Evolutionary conservation across 2,113 vertebrate genomes (phyloP).

Genomic region (Dermatemys mawii): DNA sequence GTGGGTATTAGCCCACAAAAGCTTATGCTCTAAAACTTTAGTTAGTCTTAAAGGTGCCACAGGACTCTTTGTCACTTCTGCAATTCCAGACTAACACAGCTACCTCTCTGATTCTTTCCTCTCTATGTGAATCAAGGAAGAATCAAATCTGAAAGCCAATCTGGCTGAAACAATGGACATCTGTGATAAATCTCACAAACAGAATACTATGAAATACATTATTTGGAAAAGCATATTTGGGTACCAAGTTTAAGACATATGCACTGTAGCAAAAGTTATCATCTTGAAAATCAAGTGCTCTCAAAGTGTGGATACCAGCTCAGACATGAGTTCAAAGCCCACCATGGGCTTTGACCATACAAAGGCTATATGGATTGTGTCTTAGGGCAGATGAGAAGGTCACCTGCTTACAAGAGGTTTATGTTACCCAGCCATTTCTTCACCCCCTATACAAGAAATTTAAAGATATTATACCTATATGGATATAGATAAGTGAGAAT

Average conservation of each 20-base stretch:
- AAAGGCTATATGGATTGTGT: background rate
- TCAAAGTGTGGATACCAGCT: background rate
- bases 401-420: background rate
- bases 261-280: background rate
- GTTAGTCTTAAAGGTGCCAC: no score
- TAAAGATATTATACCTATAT: background rate
- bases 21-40: no score
- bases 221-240: background rate
- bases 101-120: no score
- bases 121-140: background rate
- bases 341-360: background rate
- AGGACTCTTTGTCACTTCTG: no score
- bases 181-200: background rate
- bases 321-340: background rate
- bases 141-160: background rate
- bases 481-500: background rate
- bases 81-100: no score
- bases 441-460: background rate
- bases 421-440: background rate
- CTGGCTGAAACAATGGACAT: background rate
- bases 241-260: background rate
- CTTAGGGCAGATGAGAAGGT: background rate
- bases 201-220: background rate
- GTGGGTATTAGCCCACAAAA: no score
- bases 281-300: background rate